A percentile compares a stretch with the other conserved stretches of the same genome.
These are phyloP conservation scores for Omphaloscelis lunosa DNA, from an alignment of 2,888 invertebrate genomes.

Conservation along the genomic window DNA sequence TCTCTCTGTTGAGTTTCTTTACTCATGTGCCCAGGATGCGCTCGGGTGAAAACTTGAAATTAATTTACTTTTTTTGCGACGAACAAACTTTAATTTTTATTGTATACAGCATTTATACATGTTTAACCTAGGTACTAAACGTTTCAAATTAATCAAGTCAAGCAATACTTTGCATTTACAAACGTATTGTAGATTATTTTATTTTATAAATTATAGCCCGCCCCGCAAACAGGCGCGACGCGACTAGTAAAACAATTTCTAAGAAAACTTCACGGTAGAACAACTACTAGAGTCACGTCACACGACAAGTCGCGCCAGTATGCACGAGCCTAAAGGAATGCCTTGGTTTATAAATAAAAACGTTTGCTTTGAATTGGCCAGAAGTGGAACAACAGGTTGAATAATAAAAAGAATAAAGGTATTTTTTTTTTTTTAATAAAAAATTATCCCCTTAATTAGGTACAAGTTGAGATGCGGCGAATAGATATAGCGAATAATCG, in stretches of 20 bases:
- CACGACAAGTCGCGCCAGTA: too few species aligned
- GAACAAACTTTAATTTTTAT: background rate
- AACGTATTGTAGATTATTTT: background rate
- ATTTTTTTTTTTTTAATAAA: background rate
- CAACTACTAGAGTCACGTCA: too few species aligned
- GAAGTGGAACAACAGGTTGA: background rate
- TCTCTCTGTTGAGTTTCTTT: too few species aligned
- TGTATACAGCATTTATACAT: background rate
- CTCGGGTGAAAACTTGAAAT: background rate
- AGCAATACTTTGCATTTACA: background rate
- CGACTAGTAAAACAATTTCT: too few species aligned
- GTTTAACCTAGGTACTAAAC: background rate
- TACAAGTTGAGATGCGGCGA: too few species aligned
- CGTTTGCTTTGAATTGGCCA: background rate
- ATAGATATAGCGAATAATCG: too few species aligned
- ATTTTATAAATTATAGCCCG: background rate
- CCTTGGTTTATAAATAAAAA: background rate
- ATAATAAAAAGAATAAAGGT: background rate
- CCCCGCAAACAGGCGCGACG: too few species aligned
- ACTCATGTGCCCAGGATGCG: background rate
- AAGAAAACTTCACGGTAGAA: too few species aligned
- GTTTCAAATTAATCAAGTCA: background rate
- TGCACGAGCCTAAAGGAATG: background rate
- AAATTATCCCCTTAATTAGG: background rate
- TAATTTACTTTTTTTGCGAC: background rate